Conservation (phyloP, 2,888 invertebrate genomes). For the Scaptomyza cyrtandrae region DNA sequence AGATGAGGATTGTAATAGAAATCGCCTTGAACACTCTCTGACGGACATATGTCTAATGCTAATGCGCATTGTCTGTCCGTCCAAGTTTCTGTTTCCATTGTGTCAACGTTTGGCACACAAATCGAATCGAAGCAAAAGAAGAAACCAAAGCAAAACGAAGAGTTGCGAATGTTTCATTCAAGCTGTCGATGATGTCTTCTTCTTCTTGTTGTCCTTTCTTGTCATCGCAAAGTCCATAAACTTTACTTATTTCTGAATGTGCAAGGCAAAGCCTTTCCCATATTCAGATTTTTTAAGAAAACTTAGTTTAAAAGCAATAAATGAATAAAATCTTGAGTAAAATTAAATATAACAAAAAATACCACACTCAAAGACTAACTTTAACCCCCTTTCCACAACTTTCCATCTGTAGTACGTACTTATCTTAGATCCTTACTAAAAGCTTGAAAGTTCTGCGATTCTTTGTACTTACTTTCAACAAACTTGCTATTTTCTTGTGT, state of each 20-base stretch:
- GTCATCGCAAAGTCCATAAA: constrained; percentile 35
- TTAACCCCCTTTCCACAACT: too few relatives aligned
- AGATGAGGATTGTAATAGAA: constrained; percentile 55
- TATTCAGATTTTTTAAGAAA: too few relatives aligned
- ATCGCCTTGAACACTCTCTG: constrained; percentile 31
- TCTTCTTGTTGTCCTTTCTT: constrained; percentile 6
- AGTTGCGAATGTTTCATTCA: constrained; percentile 63
- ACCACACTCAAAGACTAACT: too few relatives aligned
- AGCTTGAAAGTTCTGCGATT: too few relatives aligned
- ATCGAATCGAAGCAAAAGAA: constrained; percentile 24
- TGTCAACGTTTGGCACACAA: constrained; percentile 53
- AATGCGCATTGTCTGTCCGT: constrained; percentile 65
- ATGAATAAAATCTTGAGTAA: not conserved
- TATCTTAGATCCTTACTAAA: too few relatives aligned
- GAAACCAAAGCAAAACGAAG: constrained; percentile 49
- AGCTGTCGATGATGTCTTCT: constrained; percentile 36
- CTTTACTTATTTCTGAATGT: constrained; percentile 1
- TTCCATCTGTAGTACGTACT: too few relatives aligned
- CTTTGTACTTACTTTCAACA: not conserved
- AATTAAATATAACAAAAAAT: not conserved
- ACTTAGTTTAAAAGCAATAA: too few relatives aligned
- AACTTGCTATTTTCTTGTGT: not conserved
- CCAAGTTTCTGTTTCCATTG: constrained; percentile 36
- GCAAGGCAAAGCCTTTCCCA: too few relatives aligned
- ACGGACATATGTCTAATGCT: constrained; percentile 69